A percentile compares a stretch with the other conserved stretches of the same genome.
Conservation (phyloP, 2,113 vertebrate genomes). For the Barbus barbus region DNA sequence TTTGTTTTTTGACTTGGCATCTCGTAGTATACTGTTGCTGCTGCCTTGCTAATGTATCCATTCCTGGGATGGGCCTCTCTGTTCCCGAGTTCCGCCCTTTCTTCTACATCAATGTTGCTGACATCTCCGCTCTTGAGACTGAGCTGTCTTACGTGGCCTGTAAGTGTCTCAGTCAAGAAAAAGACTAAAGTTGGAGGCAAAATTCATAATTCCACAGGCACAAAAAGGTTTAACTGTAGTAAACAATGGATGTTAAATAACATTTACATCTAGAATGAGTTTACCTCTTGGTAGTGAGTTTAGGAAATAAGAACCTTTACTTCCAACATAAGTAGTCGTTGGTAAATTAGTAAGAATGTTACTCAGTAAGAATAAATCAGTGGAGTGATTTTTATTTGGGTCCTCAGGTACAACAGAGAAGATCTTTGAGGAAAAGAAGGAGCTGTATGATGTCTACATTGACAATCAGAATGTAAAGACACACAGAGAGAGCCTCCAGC, state of each 20-base stretch:
- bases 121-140: slow-evolving; percentile 89
- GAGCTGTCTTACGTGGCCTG: slow-evolving; percentile 96
- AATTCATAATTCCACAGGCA: background rate
- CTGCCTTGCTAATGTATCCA: slow-evolving; percentile 91
- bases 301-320: background rate
- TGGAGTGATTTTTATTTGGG: slow-evolving; percentile 27
- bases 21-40: slow-evolving; percentile 95
- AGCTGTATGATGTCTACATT: slow-evolving; percentile 92
- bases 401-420: slow-evolving; percentile 93
- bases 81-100: slow-evolving; percentile 94
- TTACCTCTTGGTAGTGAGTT: background rate
- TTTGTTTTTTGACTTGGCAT: background rate
- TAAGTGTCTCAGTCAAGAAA: slow-evolving; percentile 72
- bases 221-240: background rate
- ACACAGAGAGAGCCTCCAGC: slow-evolving; percentile 85
- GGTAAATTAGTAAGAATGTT: background rate
- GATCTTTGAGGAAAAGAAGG: slow-evolving; percentile 95
- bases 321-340: background rate
- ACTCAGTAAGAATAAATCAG: background rate
- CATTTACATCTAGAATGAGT: too few species aligned
- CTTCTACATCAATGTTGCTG: slow-evolving; percentile 96
- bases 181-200: background rate
- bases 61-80: slow-evolving; percentile 87
- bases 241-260: background rate
- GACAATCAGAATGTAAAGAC: slow-evolving; percentile 99